These are phyloP conservation scores for Lepidochrysops patricia DNA, from an alignment of 2,888 invertebrate species.

Conservation along the genomic window DNA sequence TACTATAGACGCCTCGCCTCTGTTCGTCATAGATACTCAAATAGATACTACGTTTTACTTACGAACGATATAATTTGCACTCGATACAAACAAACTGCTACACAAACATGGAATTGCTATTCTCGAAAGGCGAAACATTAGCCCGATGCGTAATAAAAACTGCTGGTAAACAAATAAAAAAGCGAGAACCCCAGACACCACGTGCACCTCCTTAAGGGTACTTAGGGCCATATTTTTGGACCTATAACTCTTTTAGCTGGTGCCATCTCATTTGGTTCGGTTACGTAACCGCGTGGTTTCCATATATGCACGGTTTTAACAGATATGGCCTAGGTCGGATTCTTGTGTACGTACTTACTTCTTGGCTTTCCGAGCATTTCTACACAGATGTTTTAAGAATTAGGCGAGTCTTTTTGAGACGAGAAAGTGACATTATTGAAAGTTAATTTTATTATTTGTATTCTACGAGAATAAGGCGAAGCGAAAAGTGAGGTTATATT, in stretches of 20 bases:
- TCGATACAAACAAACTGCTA: neutral
- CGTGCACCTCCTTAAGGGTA: slow-evolving; percentile 56
- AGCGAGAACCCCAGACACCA: slow-evolving; percentile 48
- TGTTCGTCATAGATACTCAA: no score
- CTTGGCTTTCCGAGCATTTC: no score
- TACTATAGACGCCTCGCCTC: no score
- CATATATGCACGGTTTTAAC: neutral
- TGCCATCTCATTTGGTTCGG: slow-evolving; percentile 5
- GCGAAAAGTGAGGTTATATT: no score
- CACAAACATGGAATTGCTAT: neutral
- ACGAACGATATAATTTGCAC: no score
- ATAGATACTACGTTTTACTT: no score
- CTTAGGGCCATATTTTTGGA: slow-evolving; percentile 59
- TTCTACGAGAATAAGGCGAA: no score
- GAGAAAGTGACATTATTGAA: no score
- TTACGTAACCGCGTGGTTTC: slow-evolving; percentile 34
- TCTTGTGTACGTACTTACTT: no score
- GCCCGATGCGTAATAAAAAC: neutral
- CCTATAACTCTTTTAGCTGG: slow-evolving; percentile 51
- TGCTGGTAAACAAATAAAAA: slow-evolving; percentile 23
- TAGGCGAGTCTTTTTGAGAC: no score
- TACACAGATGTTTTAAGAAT: no score
- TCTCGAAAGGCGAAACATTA: neutral
- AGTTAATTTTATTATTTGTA: no score
- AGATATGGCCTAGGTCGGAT: neutral